Evolutionary conservation across 2,113 vertebrate genomes (phyloP).

Genomic region (Amphiprion percula): DNA sequence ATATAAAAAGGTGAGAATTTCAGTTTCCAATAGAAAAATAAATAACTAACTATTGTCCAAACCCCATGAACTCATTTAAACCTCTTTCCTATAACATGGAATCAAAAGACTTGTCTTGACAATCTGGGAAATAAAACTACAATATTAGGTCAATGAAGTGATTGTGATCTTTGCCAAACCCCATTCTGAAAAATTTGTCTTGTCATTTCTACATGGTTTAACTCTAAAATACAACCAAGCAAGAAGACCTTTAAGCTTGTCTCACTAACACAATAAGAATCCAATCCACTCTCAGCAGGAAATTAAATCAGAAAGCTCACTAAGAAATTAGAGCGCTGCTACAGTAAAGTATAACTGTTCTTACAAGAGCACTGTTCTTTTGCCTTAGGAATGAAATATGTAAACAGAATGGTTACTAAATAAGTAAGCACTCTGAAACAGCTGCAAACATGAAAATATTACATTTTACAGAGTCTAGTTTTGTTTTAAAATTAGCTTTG

Average conservation of each 20-base stretch:
- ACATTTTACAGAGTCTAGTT: background rate
- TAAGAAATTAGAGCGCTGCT: conserved; percentile 26
- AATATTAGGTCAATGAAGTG: background rate
- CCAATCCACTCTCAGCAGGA: conserved; percentile 32
- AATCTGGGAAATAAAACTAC: background rate
- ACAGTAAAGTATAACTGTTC: conserved; percentile 10
- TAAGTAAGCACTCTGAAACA: conserved; percentile 8
- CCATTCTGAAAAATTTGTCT: background rate
- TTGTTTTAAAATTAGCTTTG: background rate
- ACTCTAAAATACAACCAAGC: conserved; percentile 40
- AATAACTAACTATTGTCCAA: too few species aligned
- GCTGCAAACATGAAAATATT: background rate
- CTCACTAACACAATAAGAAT: conserved; percentile 41
- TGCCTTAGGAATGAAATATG: conserved; percentile 16
- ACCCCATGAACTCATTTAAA: too few species aligned
- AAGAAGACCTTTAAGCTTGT: background rate
- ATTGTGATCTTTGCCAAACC: background rate
- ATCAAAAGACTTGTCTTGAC: background rate
- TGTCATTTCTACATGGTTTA: conserved; percentile 14
- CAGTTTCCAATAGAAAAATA: too few species aligned
- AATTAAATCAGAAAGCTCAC: conserved; percentile 28
- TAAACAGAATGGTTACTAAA: conserved; percentile 11
- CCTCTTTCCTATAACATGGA: background rate
- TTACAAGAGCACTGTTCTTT: conserved; percentile 11
- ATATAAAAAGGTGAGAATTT: too few species aligned